These are phyloP conservation scores for Agapetus fuscipes DNA, from an alignment of 2,888 invertebrate species.

Conservation along the genomic window DNA sequence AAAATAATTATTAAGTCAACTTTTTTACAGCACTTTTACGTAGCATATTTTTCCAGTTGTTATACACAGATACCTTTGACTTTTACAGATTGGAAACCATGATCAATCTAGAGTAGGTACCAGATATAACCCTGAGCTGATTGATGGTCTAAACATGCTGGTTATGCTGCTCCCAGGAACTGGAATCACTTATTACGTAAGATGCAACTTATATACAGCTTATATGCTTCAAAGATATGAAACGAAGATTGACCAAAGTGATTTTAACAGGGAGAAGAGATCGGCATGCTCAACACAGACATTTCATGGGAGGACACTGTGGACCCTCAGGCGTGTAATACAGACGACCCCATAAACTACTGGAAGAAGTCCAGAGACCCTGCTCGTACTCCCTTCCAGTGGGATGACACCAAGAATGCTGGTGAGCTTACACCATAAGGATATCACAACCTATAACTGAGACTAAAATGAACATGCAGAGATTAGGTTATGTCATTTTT, in stretches of 20 bases:
- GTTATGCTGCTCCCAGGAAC: conserved; percentile 74
- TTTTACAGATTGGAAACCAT: conserved; percentile 63
- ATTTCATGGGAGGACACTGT: conserved; percentile 53
- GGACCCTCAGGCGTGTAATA: conserved; percentile 56
- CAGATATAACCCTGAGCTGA: conserved; percentile 55
- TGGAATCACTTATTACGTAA: conserved; percentile 72
- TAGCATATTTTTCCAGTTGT: no score
- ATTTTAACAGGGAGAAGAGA: conserved; percentile 81
- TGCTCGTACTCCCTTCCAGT: conserved; percentile 72
- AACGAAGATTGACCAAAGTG: no score
- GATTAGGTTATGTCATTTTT: conserved; percentile 22
- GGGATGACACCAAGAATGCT: conserved; percentile 52
- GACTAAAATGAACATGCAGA: no score
- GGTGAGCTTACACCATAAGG: no score
- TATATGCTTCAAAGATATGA: not conserved
- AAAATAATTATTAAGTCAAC: no score
- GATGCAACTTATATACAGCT: conserved; percentile 20
- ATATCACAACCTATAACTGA: no score
- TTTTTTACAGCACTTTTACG: no score
- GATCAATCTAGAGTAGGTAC: conserved; percentile 63
- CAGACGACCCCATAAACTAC: conserved; percentile 51
- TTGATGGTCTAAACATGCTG: conserved; percentile 79
- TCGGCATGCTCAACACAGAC: conserved; percentile 62
- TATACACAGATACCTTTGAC: no score
- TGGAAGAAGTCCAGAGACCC: conserved; percentile 56